Evolutionary conservation across 2,797 vertebrate genomes (phyloP).

Genomic region (Argyrosomus regius): DNA sequence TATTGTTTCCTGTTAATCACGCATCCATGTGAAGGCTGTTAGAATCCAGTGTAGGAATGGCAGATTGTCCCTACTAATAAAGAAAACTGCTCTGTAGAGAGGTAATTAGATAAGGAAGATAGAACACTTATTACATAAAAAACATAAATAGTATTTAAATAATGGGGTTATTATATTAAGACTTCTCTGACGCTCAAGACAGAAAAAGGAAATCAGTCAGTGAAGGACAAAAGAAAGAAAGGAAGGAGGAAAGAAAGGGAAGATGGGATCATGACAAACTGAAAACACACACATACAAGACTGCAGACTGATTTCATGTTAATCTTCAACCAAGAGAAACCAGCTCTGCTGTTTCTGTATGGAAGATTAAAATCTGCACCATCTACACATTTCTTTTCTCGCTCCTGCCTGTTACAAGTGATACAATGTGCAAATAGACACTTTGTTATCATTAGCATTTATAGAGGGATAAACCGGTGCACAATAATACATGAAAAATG

Average conservation of each 20-base stretch:
- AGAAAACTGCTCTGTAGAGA: neutral
- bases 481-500: neutral
- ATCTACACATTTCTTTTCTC: neutral
- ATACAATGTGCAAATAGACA: slow-evolving; percentile 2
- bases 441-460: slow-evolving; percentile 7
- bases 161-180: neutral
- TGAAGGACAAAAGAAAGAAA: neutral
- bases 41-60: neutral
- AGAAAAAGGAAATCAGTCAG: neutral
- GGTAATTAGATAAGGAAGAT: neutral
- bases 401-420: neutral
- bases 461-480: neutral
- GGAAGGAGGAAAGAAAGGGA: neutral
- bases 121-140: too few species aligned
- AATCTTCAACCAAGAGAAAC: neutral
- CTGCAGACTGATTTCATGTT: neutral
- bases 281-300: neutral
- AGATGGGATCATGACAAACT: neutral
- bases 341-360: neutral
- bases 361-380: slow-evolving; percentile 36
- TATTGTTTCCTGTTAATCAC: neutral
- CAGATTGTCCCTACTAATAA: neutral
- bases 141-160: too few species aligned
- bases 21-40: neutral
- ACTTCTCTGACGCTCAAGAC: neutral